Percentiles rank a stretch among this genome's conserved stretches.
Conservation (phyloP, 2,113 vertebrate genomes). For the Athene noctua region DNA sequence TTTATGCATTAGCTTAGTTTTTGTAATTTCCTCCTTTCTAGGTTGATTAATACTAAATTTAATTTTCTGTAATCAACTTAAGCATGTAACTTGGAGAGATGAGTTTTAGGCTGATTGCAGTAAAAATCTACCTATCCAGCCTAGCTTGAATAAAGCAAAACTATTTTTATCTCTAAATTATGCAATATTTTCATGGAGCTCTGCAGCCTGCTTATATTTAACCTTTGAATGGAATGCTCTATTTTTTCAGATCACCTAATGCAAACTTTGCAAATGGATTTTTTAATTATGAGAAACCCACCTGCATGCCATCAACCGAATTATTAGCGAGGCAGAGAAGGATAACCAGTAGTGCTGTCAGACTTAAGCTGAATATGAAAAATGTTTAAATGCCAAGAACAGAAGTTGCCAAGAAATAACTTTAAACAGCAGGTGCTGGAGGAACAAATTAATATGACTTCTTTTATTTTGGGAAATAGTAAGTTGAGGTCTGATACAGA, state of each 20-base stretch:
- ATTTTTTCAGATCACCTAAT: slow-evolving; percentile 35
- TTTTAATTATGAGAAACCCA: slow-evolving; percentile 51
- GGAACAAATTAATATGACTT: slow-evolving; percentile 22
- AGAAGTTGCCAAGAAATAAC: slow-evolving; percentile 37
- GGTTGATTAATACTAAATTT: slow-evolving; percentile 61
- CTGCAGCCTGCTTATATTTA: slow-evolving; percentile 52
- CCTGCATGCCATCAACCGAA: slow-evolving; percentile 42
- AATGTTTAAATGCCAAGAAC: slow-evolving; percentile 15
- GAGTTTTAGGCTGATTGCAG: slow-evolving; percentile 53
- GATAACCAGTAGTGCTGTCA: slow-evolving; percentile 12
- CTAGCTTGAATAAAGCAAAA: slow-evolving; percentile 35
- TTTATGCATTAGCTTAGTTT: slow-evolving; percentile 44
- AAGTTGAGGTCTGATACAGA: not conserved
- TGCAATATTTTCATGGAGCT: slow-evolving; percentile 57
- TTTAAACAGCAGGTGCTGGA: slow-evolving; percentile 16
- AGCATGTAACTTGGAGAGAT: slow-evolving; percentile 23
- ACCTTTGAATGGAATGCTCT: slow-evolving; percentile 44
- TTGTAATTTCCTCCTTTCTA: slow-evolving; percentile 39
- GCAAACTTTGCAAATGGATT: slow-evolving; percentile 48
- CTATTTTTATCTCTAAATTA: slow-evolving; percentile 58
- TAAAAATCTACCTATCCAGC: slow-evolving; percentile 33
- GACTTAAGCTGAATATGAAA: slow-evolving; percentile 24
- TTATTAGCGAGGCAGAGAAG: slow-evolving; percentile 41
- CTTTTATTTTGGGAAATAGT: slow-evolving; percentile 15
- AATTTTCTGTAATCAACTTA: slow-evolving; percentile 67